These are phyloP conservation scores for Thalassaphorura encarpata DNA, from an alignment of 1,140 invertebrate species.

Conservation along the genomic window DNA sequence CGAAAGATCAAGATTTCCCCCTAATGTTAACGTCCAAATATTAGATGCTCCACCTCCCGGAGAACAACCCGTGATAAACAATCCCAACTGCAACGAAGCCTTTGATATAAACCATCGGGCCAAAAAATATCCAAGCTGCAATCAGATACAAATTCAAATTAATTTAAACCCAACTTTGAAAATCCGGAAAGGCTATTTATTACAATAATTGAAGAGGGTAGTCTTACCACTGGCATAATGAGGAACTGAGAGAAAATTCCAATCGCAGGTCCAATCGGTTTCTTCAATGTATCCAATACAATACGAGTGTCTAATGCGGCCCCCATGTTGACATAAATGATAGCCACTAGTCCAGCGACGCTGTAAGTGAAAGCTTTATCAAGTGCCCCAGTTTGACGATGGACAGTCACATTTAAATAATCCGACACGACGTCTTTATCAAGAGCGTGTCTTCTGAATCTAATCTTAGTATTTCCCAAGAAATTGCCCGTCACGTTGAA, in stretches of 20 bases:
- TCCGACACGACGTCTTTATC: not conserved
- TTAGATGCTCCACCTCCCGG: constrained; percentile 92
- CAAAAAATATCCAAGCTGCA: constrained; percentile 64
- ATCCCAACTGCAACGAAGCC: constrained; percentile 63
- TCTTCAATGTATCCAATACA: constrained; percentile 55
- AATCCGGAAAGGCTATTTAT: not conserved
- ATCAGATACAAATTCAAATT: constrained; percentile 22
- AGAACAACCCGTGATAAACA: constrained; percentile 83
- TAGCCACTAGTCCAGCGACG: constrained; percentile 63
- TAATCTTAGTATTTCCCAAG: constrained; percentile 46
- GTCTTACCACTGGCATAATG: constrained; percentile 75
- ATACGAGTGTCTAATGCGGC: constrained; percentile 72
- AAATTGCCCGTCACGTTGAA: constrained; percentile 51
- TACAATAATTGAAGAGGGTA: not conserved
- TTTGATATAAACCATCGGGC: constrained; percentile 60
- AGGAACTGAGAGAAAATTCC: constrained; percentile 74
- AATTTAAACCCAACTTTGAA: not conserved
- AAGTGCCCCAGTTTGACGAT: constrained; percentile 51
- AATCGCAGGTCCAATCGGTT: constrained; percentile 71
- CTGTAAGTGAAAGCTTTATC: constrained; percentile 67
- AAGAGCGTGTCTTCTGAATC: constrained; percentile 25
- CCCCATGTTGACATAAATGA: constrained; percentile 88
- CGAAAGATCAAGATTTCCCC: constrained; percentile 78
- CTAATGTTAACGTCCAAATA: constrained; percentile 81
- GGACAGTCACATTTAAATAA: constrained; percentile 47